These are phyloP conservation scores for Cylindroiulus punctatus DNA, from an alignment of 2,888 invertebrate species.

Conservation along the genomic window DNA sequence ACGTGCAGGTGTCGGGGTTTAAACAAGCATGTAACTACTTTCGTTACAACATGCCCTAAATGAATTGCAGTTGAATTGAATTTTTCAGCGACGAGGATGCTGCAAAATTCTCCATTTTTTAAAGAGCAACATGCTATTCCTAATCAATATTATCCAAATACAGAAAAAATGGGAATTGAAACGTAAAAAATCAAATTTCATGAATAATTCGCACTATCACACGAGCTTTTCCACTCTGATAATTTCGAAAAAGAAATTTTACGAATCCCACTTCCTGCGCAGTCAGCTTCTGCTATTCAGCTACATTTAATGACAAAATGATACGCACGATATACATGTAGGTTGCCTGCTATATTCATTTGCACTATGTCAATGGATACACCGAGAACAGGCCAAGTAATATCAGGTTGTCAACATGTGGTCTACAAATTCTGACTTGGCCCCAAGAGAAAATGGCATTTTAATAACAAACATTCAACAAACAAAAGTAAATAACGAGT, in stretches of 20 bases:
- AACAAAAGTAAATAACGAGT: too few relatives aligned
- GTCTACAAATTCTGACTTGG: too few relatives aligned
- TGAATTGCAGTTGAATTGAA: not conserved
- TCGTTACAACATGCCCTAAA: not conserved
- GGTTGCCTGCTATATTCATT: too few relatives aligned
- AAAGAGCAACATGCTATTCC: not conserved
- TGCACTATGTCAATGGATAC: too few relatives aligned
- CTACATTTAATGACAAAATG: not conserved
- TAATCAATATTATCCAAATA: not conserved
- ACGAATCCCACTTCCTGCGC: not conserved
- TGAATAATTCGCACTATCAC: not conserved
- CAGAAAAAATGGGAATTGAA: not conserved
- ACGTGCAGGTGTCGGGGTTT: not conserved
- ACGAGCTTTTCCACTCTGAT: not conserved
- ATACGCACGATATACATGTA: not conserved
- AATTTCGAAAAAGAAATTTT: not conserved
- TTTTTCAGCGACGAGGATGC: not conserved
- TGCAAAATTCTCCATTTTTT: not conserved
- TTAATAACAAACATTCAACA: too few relatives aligned
- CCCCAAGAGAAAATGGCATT: too few relatives aligned
- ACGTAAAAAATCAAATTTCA: not conserved
- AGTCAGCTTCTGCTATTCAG: not conserved
- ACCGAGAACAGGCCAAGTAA: too few relatives aligned
- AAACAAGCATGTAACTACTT: not conserved
- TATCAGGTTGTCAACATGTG: too few relatives aligned